Evolutionary conservation across 2,113 vertebrate genomes (phyloP).

Genomic region (Bettongia penicillata): DNA sequence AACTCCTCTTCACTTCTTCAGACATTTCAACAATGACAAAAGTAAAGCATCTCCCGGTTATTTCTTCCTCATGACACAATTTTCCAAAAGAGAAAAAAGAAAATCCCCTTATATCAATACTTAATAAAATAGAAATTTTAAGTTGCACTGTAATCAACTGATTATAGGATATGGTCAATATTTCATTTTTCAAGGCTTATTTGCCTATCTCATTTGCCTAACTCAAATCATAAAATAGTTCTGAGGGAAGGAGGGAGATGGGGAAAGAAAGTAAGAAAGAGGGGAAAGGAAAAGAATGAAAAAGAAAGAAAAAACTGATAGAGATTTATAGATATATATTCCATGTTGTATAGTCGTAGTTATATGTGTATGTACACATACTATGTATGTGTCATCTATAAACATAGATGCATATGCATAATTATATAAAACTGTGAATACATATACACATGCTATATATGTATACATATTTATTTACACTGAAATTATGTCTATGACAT

Average conservation of each 20-base stretch:
- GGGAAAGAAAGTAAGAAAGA: neutral
- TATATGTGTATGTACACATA: neutral
- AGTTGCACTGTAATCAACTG: conserved; percentile 48
- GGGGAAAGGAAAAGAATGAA: neutral
- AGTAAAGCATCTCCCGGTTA: conserved; percentile 63
- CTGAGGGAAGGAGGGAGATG: neutral
- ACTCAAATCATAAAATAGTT: conserved; percentile 31
- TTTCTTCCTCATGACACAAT: conserved; percentile 64
- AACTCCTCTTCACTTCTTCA: conserved; percentile 75
- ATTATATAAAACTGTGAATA: neutral
- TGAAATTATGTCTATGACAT: neutral
- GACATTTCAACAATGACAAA: conserved; percentile 73
- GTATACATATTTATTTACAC: neutral
- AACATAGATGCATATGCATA: neutral
- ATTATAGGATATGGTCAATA: conserved; percentile 29
- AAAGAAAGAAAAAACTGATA: neutral
- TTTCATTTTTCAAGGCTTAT: neutral
- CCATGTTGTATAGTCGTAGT: neutral
- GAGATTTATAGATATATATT: conserved; percentile 16
- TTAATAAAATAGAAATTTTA: conserved; percentile 49
- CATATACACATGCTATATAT: neutral
- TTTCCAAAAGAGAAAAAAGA: conserved; percentile 68
- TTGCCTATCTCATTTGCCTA: neutral
- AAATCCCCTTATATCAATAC: conserved; percentile 37
- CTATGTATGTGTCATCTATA: neutral